Evolutionary conservation across 2,797 vertebrate species (phyloP), one percentile per base, ranked within the genome.

Genomic region (Myotis daubentonii): DNA sequence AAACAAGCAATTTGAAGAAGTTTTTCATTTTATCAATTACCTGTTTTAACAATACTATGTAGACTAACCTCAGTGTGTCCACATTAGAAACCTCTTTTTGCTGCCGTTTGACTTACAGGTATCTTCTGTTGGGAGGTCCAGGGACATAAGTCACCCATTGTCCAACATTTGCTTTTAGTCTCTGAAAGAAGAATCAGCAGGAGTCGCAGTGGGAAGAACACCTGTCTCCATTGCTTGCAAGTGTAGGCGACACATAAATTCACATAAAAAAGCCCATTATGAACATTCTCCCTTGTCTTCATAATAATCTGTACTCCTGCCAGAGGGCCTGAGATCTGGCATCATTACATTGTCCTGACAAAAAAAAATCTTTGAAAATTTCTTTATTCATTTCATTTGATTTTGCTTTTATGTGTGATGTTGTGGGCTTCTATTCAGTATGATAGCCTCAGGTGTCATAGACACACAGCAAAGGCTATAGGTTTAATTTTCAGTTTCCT

Each of bases 401-500:
- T 78, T 94, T 94, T 87, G 12, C 16, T 15, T 90, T 84, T 22
- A 41, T 17, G 8, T 88, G 55, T 49, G 49, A 66, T 85, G 23
- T 36, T 88, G 20, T 28, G 60, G 13, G 22, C 10, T 94, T 95
- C 95, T 82, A 87, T 85, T 85, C 41, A 78, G 49, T 82, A 66
- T 81, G 78, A 79, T 95, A 87, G n/a, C 41, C 57, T 89, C 84
- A 74, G 51, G 55, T 89, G 49, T 84, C 82, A 55, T 6, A 80
- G 20, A 38, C 4, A 76, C 49, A 33, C 30, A 76, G 60, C 19
- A 57, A 74, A 93, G 47, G 44, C 15, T 62, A 16, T 47, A 38
- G 68, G 44, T 71, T 87, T 94, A 70, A 91, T 80, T 96, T 95
- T 87, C 11, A 57, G 28, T 95, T 78, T 84, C 36, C 89, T 87